Evolutionary conservation across 2,888 invertebrate genomes (phyloP), one percentile per base, ranked within the genome.

Genomic region (Trypoxylon attenuatum): DNA sequence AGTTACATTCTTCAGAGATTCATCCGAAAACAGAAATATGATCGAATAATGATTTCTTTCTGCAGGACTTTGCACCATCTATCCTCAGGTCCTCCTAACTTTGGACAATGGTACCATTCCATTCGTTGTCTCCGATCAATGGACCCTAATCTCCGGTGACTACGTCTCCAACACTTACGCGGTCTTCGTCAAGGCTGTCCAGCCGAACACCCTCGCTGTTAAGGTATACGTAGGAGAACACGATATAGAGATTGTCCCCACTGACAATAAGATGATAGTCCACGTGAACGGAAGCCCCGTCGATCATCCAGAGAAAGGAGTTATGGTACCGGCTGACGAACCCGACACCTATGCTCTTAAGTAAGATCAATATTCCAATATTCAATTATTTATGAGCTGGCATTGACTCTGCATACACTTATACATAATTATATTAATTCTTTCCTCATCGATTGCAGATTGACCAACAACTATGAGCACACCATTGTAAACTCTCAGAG

Each of bases 121-220:
- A 1, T 69, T 76, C 42, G 27, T 25, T 1, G 47, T 84, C 19
- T 59, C 80, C 1, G 63, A 76, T 1, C 74, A 85, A 5, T 88
- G 87, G 87, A 83, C 82, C 0, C 58, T 87, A 33, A 70, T 83
- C 25, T 71, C 84, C 6, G 86, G 83, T 2, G 82, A 87, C 63
- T 57, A 73, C 25, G 45, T 66, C 1, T 43, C 76, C 5, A 69
- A 80, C 22, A 73, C 79, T 16, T 84, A 80, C 33, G 85, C 83
- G 6, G 56, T 88, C 43, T 86, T 83, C 56, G 82, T 81, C 0
- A 88, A 86, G 68, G 71, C 68, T 21, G 47, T 84, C 2, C 69
- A 68, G 5, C 75, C 53, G n/a, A 55, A 69, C 2, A 71, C 70
- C 39, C 13, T 83, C n/a, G 79, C 75, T 0, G 6, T 77, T 6